These are phyloP conservation scores for Nothobranchius furzeri DNA, from an alignment of 2,113 vertebrate genomes.

Conservation along the genomic window DNA sequence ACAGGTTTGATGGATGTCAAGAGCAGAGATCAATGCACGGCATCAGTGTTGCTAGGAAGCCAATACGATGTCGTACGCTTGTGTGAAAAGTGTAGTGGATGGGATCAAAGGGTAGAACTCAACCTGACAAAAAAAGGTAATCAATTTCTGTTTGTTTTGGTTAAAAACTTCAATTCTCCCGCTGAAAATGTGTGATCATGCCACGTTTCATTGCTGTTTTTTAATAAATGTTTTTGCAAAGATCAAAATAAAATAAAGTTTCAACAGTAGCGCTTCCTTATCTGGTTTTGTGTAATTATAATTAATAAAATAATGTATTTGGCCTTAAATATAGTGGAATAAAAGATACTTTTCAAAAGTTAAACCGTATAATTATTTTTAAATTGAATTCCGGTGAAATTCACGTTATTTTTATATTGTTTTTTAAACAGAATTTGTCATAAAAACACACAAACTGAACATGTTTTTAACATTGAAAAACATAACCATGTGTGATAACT, in stretches of 20 bases:
- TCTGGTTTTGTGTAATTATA: too few species aligned
- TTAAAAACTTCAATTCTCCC: not conserved
- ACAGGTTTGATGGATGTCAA: slow-evolving; percentile 19
- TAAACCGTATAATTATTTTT: too few species aligned
- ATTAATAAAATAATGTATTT: too few species aligned
- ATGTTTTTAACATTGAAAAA: too few species aligned
- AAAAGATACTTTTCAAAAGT: too few species aligned
- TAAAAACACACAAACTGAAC: too few species aligned
- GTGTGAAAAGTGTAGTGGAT: not conserved
- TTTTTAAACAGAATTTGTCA: too few species aligned
- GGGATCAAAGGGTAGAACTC: not conserved
- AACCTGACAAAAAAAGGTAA: not conserved
- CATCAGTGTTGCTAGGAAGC: not conserved
- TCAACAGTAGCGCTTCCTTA: too few species aligned
- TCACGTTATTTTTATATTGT: too few species aligned
- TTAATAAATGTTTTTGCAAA: not conserved
- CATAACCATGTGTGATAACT: too few species aligned
- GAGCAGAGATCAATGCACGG: not conserved
- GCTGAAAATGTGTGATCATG: not conserved
- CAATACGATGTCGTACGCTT: not conserved
- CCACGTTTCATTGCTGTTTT: not conserved
- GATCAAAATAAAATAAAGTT: not conserved
- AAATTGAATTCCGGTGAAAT: too few species aligned
- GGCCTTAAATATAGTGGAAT: too few species aligned
- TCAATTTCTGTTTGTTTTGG: not conserved